phyloP scores from a whole-genome alignment of 2,113 vertebrate species.

The Chloebia gouldiae region DNA sequence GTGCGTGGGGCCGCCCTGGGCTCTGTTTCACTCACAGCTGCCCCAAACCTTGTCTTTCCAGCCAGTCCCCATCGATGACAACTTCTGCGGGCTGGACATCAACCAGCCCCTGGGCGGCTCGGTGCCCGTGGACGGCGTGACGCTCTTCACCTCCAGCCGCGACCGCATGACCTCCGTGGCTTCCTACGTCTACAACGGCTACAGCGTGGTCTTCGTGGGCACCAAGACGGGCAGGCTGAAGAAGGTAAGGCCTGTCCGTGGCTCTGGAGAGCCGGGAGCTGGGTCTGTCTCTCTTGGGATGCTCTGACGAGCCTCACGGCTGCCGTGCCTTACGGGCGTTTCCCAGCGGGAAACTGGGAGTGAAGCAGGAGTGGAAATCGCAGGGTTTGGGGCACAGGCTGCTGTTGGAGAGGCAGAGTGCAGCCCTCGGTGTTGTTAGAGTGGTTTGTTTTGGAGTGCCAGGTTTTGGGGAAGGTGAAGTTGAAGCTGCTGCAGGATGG shows the following conservation, averaged over 20 bases:
- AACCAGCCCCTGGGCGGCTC: constrained; percentile 97
- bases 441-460: not conserved
- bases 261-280: not conserved
- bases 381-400: not conserved
- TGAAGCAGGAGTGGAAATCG: not conserved
- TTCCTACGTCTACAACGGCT: constrained; percentile 95
- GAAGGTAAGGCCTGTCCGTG: constrained; percentile 79
- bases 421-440: not conserved
- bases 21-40: not conserved
- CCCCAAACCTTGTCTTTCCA: constrained; percentile 58
- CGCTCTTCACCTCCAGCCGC: constrained; percentile 87
- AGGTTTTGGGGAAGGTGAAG: not conserved
- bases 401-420: not conserved
- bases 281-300: not conserved
- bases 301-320: fast-evolving
- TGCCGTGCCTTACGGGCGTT: fast-evolving
- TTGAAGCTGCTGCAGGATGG: not conserved
- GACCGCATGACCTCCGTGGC: constrained; percentile 95
- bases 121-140: constrained; percentile 88
- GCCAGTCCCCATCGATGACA: constrained; percentile 97
- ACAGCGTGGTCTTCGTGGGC: constrained; percentile 95
- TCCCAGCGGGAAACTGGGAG: not conserved
- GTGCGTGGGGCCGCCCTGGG: not conserved
- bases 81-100: constrained; percentile 97
- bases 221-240: constrained; percentile 94